Evolutionary conservation across 2,888 invertebrate genomes (phyloP).

Genomic region (Gymnocheta viridis): DNA sequence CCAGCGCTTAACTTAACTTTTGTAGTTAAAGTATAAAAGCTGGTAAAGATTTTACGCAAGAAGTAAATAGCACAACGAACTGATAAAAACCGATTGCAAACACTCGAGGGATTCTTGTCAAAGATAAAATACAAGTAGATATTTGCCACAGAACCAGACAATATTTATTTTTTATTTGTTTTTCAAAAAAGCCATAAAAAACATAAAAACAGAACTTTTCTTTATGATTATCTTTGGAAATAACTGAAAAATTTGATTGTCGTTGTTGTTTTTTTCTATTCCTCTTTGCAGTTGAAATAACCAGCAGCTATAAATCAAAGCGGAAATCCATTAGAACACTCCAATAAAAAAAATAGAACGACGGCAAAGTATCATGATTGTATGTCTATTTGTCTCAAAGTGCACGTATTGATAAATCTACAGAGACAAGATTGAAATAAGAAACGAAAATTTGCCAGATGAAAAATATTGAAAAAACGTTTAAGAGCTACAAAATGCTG

Average conservation of each 20-base stretch:
- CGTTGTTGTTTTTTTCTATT: constrained; percentile 5
- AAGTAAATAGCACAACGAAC: constrained; percentile 5
- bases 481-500: background rate
- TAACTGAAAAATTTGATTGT: background rate
- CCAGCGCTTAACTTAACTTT: constrained; percentile 11
- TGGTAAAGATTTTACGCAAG: background rate
- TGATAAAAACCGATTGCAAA: constrained; percentile 38
- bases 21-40: background rate
- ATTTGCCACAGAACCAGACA: too few species aligned
- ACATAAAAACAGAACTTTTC: background rate
- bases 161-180: too few species aligned
- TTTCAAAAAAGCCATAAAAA: background rate
- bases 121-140: too few species aligned
- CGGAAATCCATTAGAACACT: constrained; percentile 37
- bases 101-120: constrained; percentile 6
- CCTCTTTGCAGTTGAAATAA: constrained; percentile 40
- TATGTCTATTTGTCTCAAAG: background rate
- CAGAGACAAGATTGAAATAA: background rate
- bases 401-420: background rate
- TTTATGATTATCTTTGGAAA: background rate
- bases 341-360: background rate
- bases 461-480: background rate
- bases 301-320: constrained; percentile 49
- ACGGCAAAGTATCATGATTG: background rate
- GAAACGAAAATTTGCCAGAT: background rate